phyloP scores from a whole-genome alignment of 2,113 vertebrate genomes.

The Microcebus tavaratra region DNA sequence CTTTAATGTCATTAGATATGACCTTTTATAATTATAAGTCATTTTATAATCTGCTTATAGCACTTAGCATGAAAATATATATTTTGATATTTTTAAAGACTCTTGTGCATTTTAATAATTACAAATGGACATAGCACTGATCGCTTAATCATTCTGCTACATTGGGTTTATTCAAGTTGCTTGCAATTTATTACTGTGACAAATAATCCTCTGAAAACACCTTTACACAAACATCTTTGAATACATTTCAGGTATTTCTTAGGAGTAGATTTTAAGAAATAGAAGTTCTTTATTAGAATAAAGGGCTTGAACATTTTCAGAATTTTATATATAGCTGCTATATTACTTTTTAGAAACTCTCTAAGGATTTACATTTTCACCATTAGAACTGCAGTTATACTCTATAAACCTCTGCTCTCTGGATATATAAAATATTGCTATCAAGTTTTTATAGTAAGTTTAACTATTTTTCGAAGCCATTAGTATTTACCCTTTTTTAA shows the following conservation, averaged over 20 bases:
- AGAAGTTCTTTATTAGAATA: neutral
- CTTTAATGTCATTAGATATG: neutral
- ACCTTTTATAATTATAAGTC: no score
- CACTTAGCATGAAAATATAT: neutral
- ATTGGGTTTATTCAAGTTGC: neutral
- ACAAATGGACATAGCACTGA: no score
- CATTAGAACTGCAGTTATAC: neutral
- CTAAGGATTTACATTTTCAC: neutral
- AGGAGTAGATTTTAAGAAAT: neutral
- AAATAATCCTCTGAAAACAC: neutral
- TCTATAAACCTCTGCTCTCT: neutral
- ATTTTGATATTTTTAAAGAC: neutral
- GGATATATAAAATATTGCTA: neutral
- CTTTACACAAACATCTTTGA: neutral
- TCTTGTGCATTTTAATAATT: neutral
- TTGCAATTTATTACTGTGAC: neutral
- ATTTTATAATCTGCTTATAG: neutral
- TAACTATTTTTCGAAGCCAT: neutral
- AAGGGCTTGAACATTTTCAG: neutral
- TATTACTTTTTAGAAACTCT: neutral
- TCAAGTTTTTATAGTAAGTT: neutral
- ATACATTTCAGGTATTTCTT: neutral
- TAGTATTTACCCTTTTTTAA: neutral
- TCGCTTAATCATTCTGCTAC: accelerated
- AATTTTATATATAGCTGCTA: neutral